Percentiles rank a stretch among this genome's conserved stretches.
These are phyloP conservation scores for Pseudopleuronectes americanus DNA, from an alignment of 2,797 vertebrate genomes.

Conservation along the genomic window DNA sequence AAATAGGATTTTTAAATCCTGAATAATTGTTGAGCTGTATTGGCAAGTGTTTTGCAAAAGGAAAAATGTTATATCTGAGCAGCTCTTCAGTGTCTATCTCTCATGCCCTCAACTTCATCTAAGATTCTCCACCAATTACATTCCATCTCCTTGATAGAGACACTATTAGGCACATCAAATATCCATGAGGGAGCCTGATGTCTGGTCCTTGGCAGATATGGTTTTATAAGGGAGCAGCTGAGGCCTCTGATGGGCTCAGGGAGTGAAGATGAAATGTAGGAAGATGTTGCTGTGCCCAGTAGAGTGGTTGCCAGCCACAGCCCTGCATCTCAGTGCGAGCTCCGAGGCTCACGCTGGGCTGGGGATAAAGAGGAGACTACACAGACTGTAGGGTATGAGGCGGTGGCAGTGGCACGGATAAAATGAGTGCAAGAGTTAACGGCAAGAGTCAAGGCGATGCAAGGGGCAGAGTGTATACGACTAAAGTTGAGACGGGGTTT, in stretches of 20 bases:
- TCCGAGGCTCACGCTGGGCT: slow-evolving; percentile 5
- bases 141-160: slow-evolving; percentile 19
- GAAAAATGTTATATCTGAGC: slow-evolving; percentile 18
- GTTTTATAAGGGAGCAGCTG: slow-evolving; percentile 10
- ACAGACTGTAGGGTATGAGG: slow-evolving; percentile 3
- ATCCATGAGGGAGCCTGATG: slow-evolving; percentile 1
- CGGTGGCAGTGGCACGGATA: not conserved
- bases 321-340: slow-evolving; percentile 5
- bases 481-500: slow-evolving; percentile 31
- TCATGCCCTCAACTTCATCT: slow-evolving; percentile 18
- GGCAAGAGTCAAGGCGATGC: slow-evolving; percentile 9
- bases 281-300: slow-evolving; percentile 18
- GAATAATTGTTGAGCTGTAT: no score
- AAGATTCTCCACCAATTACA: not conserved
- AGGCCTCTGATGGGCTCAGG: slow-evolving; percentile 16
- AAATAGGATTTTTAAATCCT: no score
- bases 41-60: not conserved
- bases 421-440: slow-evolving; percentile 21
- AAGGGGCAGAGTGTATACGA: slow-evolving; percentile 29
- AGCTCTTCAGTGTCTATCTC: slow-evolving; percentile 18
- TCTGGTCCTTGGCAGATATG: slow-evolving; percentile 19
- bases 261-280: slow-evolving; percentile 15
- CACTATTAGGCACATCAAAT: slow-evolving; percentile 23
- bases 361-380: slow-evolving; percentile 1
- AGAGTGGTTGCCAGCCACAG: slow-evolving; percentile 2